Evolutionary conservation across 1,140 invertebrate genomes (phyloP).

Genomic region (Heliconius hewitsoni): DNA sequence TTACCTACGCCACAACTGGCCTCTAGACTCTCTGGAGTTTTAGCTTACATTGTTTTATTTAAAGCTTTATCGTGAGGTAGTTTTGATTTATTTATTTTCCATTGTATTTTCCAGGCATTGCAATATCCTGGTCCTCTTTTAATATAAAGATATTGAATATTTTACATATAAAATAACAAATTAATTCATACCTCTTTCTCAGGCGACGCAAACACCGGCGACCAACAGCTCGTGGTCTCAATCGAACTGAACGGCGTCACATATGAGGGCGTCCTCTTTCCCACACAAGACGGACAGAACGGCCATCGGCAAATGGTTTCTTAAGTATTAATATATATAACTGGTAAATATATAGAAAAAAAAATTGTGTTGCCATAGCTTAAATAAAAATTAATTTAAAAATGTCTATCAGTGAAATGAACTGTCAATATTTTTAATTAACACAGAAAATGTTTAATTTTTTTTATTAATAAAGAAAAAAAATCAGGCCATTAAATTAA

Average conservation of each 20-base stretch:
- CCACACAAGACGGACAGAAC: slow-evolving; percentile 82
- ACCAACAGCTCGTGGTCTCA: slow-evolving; percentile 95
- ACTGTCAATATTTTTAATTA: too few species aligned
- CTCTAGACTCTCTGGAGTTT: too few species aligned
- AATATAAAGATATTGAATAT: too few species aligned
- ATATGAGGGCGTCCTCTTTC: slow-evolving; percentile 94
- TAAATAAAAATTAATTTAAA: background rate
- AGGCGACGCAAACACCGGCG: slow-evolving; percentile 87
- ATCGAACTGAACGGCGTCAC: slow-evolving; percentile 97
- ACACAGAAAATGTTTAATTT: too few species aligned
- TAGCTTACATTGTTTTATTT: too few species aligned
- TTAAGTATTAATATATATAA: slow-evolving; percentile 43
- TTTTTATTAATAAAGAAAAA: background rate
- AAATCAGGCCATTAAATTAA: too few species aligned
- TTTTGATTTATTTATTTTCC: too few species aligned
- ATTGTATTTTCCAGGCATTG: too few species aligned
- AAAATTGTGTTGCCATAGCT: slow-evolving; percentile 7
- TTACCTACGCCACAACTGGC: too few species aligned
- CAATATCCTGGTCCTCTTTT: too few species aligned
- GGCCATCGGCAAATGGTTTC: slow-evolving; percentile 77
- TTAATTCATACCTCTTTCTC: slow-evolving; percentile 35
- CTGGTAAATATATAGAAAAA: background rate
- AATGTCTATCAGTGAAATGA: background rate
- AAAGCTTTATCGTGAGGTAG: too few species aligned
- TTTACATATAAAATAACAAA: too few species aligned